These are phyloP conservation scores for Coturnix japonica DNA, from an alignment of 2,113 vertebrate species.

Conservation along the genomic window DNA sequence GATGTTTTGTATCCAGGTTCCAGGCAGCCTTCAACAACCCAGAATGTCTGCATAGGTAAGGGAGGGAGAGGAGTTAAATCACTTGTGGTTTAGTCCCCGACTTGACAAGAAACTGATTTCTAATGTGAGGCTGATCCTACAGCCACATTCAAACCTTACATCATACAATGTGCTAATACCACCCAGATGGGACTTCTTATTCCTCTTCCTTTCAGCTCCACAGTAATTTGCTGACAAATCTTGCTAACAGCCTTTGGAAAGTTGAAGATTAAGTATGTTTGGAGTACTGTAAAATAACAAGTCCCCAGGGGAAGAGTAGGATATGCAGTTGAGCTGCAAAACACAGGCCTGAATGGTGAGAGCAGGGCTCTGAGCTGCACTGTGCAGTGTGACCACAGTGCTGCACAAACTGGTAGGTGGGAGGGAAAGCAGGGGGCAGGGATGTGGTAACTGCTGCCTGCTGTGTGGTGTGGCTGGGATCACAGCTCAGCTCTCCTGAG, in stretches of 20 bases:
- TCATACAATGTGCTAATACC: background rate
- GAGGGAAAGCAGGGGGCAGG: background rate
- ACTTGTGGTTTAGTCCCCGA: background rate
- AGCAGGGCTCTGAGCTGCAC: background rate
- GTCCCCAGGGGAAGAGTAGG: background rate
- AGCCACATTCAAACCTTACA: background rate
- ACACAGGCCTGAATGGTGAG: background rate
- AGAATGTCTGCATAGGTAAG: rapidly evolving
- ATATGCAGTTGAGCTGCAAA: background rate
- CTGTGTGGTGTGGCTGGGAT: background rate
- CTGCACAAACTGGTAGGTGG: too few relatives aligned
- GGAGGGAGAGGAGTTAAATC: background rate
- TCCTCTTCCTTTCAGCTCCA: background rate
- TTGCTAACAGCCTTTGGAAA: background rate
- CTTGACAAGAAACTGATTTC: background rate
- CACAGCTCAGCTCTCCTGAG: rapidly evolving
- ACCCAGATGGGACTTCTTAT: background rate
- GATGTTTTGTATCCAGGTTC: background rate
- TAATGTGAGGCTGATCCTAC: background rate
- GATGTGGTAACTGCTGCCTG: background rate
- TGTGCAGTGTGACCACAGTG: too few relatives aligned
- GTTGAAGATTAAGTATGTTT: background rate
- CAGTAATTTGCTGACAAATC: background rate
- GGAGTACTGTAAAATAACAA: background rate
- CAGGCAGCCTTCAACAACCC: background rate